Conservation (phyloP, 2,113 vertebrate species). For the Ailuropoda melanoleuca region DNA sequence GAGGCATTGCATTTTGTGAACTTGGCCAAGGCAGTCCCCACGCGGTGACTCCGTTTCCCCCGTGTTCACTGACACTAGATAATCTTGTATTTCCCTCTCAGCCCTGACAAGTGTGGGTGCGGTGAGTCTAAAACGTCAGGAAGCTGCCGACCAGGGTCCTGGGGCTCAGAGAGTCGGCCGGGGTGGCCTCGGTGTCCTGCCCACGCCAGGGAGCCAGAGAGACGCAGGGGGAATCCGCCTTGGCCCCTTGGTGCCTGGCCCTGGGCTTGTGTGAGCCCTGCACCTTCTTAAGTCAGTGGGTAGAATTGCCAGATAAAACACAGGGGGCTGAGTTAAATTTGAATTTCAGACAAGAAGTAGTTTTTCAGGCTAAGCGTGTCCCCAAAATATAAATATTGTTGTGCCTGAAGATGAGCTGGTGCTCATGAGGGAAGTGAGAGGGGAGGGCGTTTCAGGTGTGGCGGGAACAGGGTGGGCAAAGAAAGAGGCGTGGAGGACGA, state of each 20-base stretch:
- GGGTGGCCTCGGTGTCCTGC: fast-evolving
- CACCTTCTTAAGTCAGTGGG: not conserved
- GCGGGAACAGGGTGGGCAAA: not conserved
- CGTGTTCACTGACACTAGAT: fast-evolving
- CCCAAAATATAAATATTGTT: not conserved
- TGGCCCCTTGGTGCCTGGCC: fast-evolving
- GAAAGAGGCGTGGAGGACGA: not conserved
- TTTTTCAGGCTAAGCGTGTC: not conserved
- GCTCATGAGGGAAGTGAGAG: not conserved
- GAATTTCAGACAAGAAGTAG: not conserved
- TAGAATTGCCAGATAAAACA: not conserved
- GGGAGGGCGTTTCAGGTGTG: fast-evolving
- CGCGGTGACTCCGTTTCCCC: not conserved
- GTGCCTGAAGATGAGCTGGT: not conserved
- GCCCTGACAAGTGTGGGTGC: not conserved
- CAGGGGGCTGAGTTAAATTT: not conserved
- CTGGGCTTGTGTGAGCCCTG: not conserved
- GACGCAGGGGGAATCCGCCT: fast-evolving
- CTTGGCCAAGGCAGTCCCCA: not conserved
- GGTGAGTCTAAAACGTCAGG: not conserved
- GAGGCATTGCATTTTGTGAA: fast-evolving
- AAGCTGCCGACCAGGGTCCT: not conserved
- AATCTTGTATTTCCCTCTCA: not conserved
- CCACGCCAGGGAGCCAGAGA: fast-evolving
- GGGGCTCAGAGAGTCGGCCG: not conserved